phyloP scores from a whole-genome alignment of 2,113 vertebrate genomes.

The Drymodes brunneopygia region DNA sequence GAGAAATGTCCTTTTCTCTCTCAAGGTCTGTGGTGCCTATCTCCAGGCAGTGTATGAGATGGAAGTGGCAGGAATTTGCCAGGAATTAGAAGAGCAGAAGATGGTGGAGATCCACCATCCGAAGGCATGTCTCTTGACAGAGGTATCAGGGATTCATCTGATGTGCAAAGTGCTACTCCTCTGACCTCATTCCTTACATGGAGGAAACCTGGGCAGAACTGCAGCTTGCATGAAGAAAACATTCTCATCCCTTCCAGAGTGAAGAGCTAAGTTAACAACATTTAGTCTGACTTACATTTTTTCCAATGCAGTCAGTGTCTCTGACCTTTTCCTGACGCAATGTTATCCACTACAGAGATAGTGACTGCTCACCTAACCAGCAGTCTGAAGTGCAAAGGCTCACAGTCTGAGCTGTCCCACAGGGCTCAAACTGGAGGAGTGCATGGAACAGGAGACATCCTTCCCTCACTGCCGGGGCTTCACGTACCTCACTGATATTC shows the following conservation, averaged over 20 bases:
- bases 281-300: accelerated
- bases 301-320: neutral
- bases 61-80: neutral
- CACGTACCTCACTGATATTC: neutral
- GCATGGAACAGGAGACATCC: neutral
- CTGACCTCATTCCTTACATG: neutral
- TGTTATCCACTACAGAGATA: neutral
- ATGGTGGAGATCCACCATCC: neutral
- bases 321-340: neutral
- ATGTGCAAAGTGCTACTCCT: neutral
- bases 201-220: neutral
- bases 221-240: neutral
- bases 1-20: neutral
- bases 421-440: neutral
- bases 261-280: neutral
- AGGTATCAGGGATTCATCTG: neutral
- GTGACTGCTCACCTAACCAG: neutral
- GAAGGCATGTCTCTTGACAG: neutral
- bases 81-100: neutral
- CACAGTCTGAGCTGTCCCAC: neutral
- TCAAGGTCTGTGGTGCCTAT: neutral
- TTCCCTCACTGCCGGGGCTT: neutral
- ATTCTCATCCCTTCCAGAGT: neutral
- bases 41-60: neutral
- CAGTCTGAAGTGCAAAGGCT: neutral